A percentile compares a stretch with the other conserved stretches of the same genome.
These are phyloP conservation scores for Rhizoglyphus robini DNA, from an alignment of 1,140 invertebrate genomes.

Conservation along the genomic window DNA sequence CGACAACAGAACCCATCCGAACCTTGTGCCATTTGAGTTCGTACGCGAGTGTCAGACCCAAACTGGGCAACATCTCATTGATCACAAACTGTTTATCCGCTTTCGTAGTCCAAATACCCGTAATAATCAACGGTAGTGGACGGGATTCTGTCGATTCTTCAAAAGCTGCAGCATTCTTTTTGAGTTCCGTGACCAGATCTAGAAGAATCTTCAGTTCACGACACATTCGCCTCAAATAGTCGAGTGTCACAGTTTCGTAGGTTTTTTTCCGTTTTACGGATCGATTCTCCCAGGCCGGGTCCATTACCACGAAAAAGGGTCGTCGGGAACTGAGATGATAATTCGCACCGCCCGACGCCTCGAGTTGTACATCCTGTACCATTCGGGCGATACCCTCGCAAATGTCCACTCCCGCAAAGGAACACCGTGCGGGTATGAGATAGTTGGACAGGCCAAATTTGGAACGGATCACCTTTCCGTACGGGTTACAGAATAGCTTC, in stretches of 20 bases:
- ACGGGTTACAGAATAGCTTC: conserved; percentile 9
- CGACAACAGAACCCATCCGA: too few relatives aligned
- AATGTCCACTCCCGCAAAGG: conserved; percentile 9
- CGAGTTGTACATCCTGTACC: background rate
- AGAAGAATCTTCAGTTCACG: background rate
- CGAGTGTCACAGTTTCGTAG: conserved; percentile 1
- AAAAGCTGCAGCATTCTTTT: background rate
- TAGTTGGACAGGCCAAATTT: background rate
- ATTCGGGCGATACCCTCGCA: background rate
- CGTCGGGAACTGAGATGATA: background rate
- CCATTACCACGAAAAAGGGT: conserved; percentile 17
- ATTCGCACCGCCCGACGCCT: background rate
- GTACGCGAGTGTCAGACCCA: background rate
- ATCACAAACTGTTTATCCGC: conserved; percentile 13
- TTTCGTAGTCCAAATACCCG: conserved; percentile 18
- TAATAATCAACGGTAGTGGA: background rate
- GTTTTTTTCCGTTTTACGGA: conserved; percentile 19
- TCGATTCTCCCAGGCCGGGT: conserved; percentile 19
- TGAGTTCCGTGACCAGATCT: background rate
- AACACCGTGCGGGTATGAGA: conserved; percentile 12
- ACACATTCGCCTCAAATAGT: conserved; percentile 5
- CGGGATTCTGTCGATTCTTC: background rate
- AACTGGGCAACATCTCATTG: conserved; percentile 15
- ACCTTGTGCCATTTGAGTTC: conserved; percentile 21
- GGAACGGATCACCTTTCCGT: background rate